Evolutionary conservation across 2,888 invertebrate genomes (phyloP).

Genomic region (Polia nebulosa): DNA sequence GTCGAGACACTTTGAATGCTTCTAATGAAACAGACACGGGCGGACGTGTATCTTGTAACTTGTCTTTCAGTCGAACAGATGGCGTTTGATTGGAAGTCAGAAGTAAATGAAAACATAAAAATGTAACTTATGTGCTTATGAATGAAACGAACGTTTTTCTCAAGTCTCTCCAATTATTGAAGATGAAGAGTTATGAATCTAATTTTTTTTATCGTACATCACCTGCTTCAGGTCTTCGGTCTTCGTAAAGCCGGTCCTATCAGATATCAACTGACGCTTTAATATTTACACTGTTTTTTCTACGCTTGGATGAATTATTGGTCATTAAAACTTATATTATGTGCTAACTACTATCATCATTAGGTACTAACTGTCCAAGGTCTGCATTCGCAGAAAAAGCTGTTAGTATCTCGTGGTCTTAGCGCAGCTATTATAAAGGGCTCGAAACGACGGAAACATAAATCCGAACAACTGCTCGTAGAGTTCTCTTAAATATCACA

Average conservation of each 20-base stretch:
- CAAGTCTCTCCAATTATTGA: slow-evolving; percentile 46
- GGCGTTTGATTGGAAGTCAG: slow-evolving; percentile 17
- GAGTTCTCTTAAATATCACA: slow-evolving; percentile 40
- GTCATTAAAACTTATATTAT: slow-evolving; percentile 59
- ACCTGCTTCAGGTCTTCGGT: slow-evolving; percentile 27
- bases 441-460: slow-evolving; percentile 42
- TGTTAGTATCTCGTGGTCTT: slow-evolving; percentile 30
- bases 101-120: slow-evolving; percentile 51
- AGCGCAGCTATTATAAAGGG: slow-evolving; percentile 30
- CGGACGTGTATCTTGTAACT: not conserved
- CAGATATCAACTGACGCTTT: slow-evolving; percentile 52
- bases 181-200: slow-evolving; percentile 42
- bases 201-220: slow-evolving; percentile 32
- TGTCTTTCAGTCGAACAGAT: slow-evolving; percentile 10
- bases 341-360: slow-evolving; percentile 61
- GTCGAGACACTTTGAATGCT: slow-evolving; percentile 36
- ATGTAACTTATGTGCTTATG: not conserved
- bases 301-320: slow-evolving; percentile 50
- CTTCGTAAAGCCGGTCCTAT: slow-evolving; percentile 42
- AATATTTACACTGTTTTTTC: slow-evolving; percentile 55
- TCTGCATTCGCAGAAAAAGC: slow-evolving; percentile 58
- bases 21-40: slow-evolving; percentile 10
- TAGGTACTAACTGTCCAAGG: slow-evolving; percentile 46
- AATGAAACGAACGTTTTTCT: slow-evolving; percentile 46
- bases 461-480: slow-evolving; percentile 33